Base-by-base conservation (phyloP, 64 coral and sea anemone genomes). In the Exaiptasia diaphana region DNA sequence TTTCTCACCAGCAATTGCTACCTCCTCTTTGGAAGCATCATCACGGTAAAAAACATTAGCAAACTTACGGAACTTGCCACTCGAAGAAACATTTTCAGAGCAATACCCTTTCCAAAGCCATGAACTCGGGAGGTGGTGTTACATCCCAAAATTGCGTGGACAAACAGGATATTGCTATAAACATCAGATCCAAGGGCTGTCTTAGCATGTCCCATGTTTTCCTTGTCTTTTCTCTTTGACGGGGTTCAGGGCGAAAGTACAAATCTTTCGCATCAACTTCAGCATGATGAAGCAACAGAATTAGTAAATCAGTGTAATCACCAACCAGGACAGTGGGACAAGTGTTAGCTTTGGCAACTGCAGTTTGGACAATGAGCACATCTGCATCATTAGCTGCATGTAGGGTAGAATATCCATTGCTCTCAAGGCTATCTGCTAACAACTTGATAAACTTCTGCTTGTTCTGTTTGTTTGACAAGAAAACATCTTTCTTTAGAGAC, bases 31-130 rank as follows among this genome's bases (percentile, higher is more conserved):
- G 13, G 57, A 41, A 37, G 53, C 9, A 17, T n/a, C 58, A 20
- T 46, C n/a, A 40, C 25, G 33, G 28, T 74, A 32, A 74, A 82
- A 82, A 29, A 82, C 41, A 22, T 81, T 67, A 26, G 77, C 77
- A 43, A 64, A 29, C 39, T 67, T 59, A 31, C 79, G 44, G 64
- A 52, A 68, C 61, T 46, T 6, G 15, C 15, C 43, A 46, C 15
- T 46, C 15, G n/a, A n/a, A 8, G 43, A 15, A 46, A 46, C 43
- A 8, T 46, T 15, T 62, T 62, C 23, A 90, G 72, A 11, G 88
- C 37, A 3, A 53, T 34, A 20, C 71, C 70, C 60, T 83, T 83
- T 13, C 57, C 79, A 29, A 57, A 44, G 1, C 71, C 79, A 44
- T 76, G 30, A 5, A 82, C 2, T 22, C 79, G 13, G 12, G 1